Conservation (phyloP, 2,888 invertebrate species). For the Monoplex corrugatus region DNA sequence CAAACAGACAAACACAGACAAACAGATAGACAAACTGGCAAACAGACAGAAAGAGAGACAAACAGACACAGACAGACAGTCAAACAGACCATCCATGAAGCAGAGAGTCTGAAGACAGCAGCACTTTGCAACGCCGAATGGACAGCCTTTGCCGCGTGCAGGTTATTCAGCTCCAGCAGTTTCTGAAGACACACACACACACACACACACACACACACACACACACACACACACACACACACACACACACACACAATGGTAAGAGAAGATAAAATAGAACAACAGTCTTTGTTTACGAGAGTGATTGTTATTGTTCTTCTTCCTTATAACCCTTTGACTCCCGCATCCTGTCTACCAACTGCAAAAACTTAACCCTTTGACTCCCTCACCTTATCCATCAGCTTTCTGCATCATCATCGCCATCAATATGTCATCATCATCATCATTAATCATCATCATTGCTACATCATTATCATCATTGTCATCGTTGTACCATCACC, state of each 20-base stretch:
- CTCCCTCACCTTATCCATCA: too few species aligned
- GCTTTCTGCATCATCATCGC: too few species aligned
- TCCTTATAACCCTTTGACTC: too few species aligned
- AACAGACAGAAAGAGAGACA: not conserved
- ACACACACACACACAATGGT: not conserved
- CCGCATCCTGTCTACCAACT: too few species aligned
- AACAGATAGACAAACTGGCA: not conserved
- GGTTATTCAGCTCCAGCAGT: conserved; percentile 93
- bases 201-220: not conserved
- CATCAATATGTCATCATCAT: too few species aligned
- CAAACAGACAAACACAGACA: not conserved
- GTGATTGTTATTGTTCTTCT: too few species aligned
- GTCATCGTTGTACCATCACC: too few species aligned
- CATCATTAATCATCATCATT: too few species aligned
- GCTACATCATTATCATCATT: too few species aligned
- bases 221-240: not conserved
- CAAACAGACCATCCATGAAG: conserved; percentile 80
- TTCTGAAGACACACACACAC: conserved; percentile 82
- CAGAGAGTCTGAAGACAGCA: conserved; percentile 89
- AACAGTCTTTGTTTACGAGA: too few species aligned
- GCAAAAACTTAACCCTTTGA: too few species aligned
- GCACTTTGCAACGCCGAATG: conserved; percentile 96
- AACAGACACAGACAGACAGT: not conserved
- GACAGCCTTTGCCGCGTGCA: conserved; percentile 96
- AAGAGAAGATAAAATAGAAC: too few species aligned